Percentiles rank a stretch among this genome's conserved stretches.
These are phyloP conservation scores for Odontomyia ornata DNA, from an alignment of 2,888 invertebrate species.

Conservation along the genomic window DNA sequence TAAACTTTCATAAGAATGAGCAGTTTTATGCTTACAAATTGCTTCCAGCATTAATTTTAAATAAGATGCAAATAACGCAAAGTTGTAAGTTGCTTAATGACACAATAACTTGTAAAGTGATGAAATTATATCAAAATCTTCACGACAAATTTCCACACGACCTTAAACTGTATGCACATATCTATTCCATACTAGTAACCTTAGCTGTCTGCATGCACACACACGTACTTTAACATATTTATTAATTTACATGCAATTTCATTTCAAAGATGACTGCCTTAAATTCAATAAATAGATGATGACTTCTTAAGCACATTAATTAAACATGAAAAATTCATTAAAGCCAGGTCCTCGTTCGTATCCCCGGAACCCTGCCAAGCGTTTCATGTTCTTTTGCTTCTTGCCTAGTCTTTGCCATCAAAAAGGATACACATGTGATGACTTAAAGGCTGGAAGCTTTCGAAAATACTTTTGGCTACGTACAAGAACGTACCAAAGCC, in stretches of 20 bases:
- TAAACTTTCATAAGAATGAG: too few species aligned
- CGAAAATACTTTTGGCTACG: neutral
- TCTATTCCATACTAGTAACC: too few species aligned
- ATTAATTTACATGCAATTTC: conserved; percentile 17
- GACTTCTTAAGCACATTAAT: conserved; percentile 31
- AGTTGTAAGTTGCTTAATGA: too few species aligned
- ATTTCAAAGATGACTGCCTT: conserved; percentile 8
- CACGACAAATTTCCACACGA: too few species aligned
- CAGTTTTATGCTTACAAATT: too few species aligned
- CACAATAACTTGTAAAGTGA: too few species aligned
- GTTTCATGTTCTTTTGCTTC: neutral
- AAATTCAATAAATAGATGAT: conserved; percentile 31
- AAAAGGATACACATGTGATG: neutral
- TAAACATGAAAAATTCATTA: conserved; percentile 34
- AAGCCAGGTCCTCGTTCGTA: neutral
- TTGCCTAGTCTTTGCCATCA: neutral
- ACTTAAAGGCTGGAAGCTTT: neutral
- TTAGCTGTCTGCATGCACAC: too few species aligned
- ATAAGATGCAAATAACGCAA: too few species aligned
- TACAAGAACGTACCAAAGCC: neutral
- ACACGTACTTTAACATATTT: neutral
- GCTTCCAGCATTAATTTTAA: too few species aligned
- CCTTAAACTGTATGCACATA: too few species aligned
- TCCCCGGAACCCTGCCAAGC: neutral
- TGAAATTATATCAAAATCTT: too few species aligned